Base-by-base conservation (phyloP, 2,888 invertebrate species). In the Trissoscelio sp. region DNA sequence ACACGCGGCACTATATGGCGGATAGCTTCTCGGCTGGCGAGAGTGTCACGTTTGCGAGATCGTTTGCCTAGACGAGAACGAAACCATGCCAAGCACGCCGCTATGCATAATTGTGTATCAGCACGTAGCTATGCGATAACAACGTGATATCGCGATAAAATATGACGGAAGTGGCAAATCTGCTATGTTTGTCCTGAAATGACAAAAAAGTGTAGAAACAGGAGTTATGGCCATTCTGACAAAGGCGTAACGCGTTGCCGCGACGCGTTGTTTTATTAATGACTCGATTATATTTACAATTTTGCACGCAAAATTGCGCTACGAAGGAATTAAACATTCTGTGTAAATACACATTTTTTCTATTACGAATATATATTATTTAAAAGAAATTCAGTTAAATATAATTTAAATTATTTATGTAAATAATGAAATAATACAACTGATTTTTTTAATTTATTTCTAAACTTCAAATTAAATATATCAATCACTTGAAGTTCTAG, bases 41-140 rank as follows among this genome's bases (percentile, higher is more conserved):
- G 74, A 73, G 79, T 83, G 83, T 83, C 82, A 82, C 81, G 82
- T 83, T 83, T 80, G 81, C 78, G 73, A 79, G 69, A 81, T 81
- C 81, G 80, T 80, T 79, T 74, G 72, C 79, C 79, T 67, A 81
- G 81, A 85, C 73, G 83, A 82, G 83, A 79, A 73, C 72, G 78
- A 75, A 84, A 81, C 78, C 82, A 82, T 79, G 82, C 79, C 75
- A 81, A 82, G 88, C 81, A 87, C 90, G 89, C 88, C 87, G 87
- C 88, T 86, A 86, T 88, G 91, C 91, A 91, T 91, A 91, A 91
- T 91, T 90, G 89, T 89, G 89, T 89, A 90, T 90, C 88, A 90
- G 90, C 90, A 91, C 88, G 86, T 86, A 85, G 85, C 83, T 86
- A 88, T 88, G 89, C 88, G 88, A 84, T 83, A 82, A 82, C 85